phyloP scores from a whole-genome alignment of 2,113 vertebrate genomes.

The Delphinus delphis region DNA sequence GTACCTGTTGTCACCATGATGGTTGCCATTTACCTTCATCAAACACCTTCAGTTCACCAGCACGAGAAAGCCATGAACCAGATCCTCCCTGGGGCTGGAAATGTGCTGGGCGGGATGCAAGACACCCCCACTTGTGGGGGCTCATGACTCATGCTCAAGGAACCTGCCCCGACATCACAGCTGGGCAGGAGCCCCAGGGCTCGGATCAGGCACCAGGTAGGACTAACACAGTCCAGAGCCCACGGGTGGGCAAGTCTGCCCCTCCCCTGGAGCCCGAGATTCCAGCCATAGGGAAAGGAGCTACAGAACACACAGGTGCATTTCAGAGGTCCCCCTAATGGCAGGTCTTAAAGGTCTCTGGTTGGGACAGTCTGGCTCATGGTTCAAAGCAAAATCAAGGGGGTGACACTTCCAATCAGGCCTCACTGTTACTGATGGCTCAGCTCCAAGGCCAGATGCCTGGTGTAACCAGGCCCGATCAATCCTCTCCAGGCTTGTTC shows the following conservation, averaged over 20 bases:
- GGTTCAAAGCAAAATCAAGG: background rate
- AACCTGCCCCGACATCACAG: background rate
- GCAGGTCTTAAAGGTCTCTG: background rate
- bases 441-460: background rate
- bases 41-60: background rate
- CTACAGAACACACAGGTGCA: background rate
- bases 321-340: background rate
- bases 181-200: too few species aligned
- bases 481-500: too few species aligned
- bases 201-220: background rate
- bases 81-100: background rate
- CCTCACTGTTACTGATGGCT: background rate
- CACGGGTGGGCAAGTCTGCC: too few species aligned
- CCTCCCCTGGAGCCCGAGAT: background rate
- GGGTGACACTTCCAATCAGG: background rate
- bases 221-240: accelerated
- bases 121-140: accelerated
- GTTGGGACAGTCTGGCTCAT: background rate
- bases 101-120: accelerated
- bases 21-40: background rate
- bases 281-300: background rate
- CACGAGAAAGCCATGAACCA: accelerated
- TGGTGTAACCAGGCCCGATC: background rate
- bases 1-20: accelerated
- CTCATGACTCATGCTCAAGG: background rate